Conservation (phyloP, 1,140 invertebrate species). For the Drosophila nannoptera region DNA sequence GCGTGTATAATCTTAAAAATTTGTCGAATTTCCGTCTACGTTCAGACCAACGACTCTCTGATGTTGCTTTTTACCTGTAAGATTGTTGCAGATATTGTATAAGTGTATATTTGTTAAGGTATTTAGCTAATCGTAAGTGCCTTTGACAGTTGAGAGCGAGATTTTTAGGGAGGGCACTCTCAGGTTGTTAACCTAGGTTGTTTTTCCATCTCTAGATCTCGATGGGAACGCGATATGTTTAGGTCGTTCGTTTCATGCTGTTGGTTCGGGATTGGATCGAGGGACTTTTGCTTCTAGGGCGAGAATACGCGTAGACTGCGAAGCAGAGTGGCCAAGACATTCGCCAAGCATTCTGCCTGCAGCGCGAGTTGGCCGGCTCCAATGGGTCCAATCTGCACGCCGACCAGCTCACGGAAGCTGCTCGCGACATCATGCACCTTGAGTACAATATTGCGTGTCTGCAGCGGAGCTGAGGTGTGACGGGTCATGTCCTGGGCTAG, state of each 20-base stretch:
- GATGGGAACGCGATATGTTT: neutral
- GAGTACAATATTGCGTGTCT: slow-evolving; percentile 88
- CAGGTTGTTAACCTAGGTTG: too few species aligned
- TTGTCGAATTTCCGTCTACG: slow-evolving; percentile 37
- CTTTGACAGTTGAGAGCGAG: slow-evolving; percentile 47
- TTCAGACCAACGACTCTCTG: slow-evolving; percentile 68
- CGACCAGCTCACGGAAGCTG: slow-evolving; percentile 86
- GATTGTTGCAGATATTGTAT: slow-evolving; percentile 55
- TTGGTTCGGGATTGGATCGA: slow-evolving; percentile 12
- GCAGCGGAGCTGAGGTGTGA: slow-evolving; percentile 86
- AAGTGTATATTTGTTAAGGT: slow-evolving; percentile 34
- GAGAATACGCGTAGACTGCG: slow-evolving; percentile 90
- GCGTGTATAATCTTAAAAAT: slow-evolving; percentile 8
- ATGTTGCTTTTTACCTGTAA: slow-evolving; percentile 69
- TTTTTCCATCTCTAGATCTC: too few species aligned
- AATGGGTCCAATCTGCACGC: slow-evolving; percentile 81
- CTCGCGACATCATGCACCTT: slow-evolving; percentile 89
- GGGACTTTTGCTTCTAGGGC: slow-evolving; percentile 79
- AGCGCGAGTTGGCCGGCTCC: slow-evolving; percentile 83
- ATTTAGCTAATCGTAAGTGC: slow-evolving; percentile 18
- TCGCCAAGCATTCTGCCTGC: slow-evolving; percentile 89
- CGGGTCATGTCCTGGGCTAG: slow-evolving; percentile 86
- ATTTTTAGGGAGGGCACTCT: slow-evolving; percentile 5
- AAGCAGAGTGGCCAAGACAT: slow-evolving; percentile 88
- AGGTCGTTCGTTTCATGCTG: slow-evolving; percentile 5